Evolutionary conservation across 1,140 invertebrate species (phyloP).

Genomic region (Bombus waltoni): DNA sequence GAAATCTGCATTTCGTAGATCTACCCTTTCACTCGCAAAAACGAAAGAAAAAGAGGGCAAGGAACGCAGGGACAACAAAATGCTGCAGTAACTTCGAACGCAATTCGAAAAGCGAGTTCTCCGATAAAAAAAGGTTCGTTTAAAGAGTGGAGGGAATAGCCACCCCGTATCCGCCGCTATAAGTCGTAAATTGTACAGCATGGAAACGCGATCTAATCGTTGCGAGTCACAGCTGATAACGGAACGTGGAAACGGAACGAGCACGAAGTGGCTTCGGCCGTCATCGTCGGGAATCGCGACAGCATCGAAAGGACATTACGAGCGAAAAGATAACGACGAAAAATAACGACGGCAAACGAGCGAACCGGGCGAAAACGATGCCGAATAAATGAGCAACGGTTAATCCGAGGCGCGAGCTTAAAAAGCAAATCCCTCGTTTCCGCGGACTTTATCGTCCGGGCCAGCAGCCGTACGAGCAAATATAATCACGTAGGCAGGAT

Average conservation of each 20-base stretch:
- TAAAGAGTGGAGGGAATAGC: no score
- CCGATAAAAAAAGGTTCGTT: no score
- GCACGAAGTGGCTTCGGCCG: no score
- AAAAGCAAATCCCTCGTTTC: constrained; percentile 51
- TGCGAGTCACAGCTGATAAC: neutral
- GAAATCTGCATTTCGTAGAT: neutral
- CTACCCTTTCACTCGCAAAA: neutral
- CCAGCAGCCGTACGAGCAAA: constrained; percentile 35
- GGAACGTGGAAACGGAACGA: neutral
- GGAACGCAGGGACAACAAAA: no score
- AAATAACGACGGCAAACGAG: constrained; percentile 4
- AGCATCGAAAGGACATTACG: neutral
- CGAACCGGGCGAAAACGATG: constrained; percentile 15
- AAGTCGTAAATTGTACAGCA: neutral
- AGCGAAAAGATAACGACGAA: constrained; percentile 2
- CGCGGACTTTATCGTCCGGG: constrained; percentile 44
- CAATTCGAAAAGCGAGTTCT: no score
- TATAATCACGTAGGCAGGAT: constrained; percentile 59
- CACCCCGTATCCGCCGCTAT: neutral
- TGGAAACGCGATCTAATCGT: neutral
- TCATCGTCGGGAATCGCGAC: neutral
- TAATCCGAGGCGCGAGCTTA: constrained; percentile 44
- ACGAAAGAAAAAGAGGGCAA: no score
- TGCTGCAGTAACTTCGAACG: no score
- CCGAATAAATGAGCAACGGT: constrained; percentile 48